Base-by-base conservation (phyloP, 2,888 invertebrate species). In the Alitta virens region DNA sequence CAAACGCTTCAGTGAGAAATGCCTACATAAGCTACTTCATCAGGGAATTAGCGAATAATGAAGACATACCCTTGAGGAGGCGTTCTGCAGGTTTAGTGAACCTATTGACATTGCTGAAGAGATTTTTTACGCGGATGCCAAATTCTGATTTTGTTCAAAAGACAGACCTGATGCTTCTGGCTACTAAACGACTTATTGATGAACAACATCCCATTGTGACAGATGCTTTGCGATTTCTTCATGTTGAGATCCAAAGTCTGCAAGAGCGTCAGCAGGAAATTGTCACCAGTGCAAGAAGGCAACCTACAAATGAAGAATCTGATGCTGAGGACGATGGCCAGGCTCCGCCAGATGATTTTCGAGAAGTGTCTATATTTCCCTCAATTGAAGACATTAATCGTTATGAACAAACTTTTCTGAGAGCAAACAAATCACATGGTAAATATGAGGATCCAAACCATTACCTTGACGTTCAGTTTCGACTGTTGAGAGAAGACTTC, bases 401-500 rank as follows among this genome's bases (percentile, higher is more conserved):
- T 2, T 68, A 68, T 21, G 60, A 69, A 2, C 64, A 72, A 3
- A 80, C 84, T 0, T 86, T 85, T 74, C 71, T 88, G 23, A 80
- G 86, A 18, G 85, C 86, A 0, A 89, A 88, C 74, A 85, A 88
- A 59, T 78, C 86, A 0, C 78, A 85, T 52, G 90, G 89, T 18
- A 83, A 85, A 0, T 91, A 90, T 75, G 74, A 82, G 0, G 84
- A 84, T 72, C 83, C 87, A 0, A 85, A 87, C 53, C 87, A 90
- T 72, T 93, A 93, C 75, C 81, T 93, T 23, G 88, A 90, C 68
- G 83, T 88, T n/a, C 92, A 92, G 70, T 91, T 91, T 74, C 85
- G 89, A 42, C 83, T 92, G 42, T 76, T 93, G 54, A 83, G 91
- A 38, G 91, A 93, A 83, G 93, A 94, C 80, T 91, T 90, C 75